Conservation (phyloP, 2,888 invertebrate genomes). For the Drosophila testacea region DNA sequence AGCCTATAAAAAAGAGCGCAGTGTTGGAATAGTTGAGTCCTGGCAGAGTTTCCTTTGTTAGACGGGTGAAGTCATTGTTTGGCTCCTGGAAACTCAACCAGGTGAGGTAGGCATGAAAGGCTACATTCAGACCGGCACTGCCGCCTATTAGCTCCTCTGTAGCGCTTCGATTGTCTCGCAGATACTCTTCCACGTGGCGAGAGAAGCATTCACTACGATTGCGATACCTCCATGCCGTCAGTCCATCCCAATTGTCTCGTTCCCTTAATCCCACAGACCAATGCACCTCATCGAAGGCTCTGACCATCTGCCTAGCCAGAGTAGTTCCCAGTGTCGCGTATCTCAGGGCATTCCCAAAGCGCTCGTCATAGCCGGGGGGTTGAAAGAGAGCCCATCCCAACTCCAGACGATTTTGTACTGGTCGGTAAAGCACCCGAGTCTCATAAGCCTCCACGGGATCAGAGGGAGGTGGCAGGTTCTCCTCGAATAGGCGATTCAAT, state of each 20-base stretch:
- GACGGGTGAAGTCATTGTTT: constrained; percentile 68
- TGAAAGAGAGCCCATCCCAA: constrained; percentile 79
- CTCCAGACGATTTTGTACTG: constrained; percentile 72
- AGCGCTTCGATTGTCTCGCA: constrained; percentile 58
- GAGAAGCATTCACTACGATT: constrained; percentile 76
- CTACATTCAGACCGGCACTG: constrained; percentile 76
- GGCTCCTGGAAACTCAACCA: constrained; percentile 78
- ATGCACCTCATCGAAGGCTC: constrained; percentile 79
- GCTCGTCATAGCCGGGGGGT: constrained; percentile 73
- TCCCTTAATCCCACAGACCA: constrained; percentile 76
- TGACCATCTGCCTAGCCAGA: constrained; percentile 70
- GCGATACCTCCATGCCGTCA: constrained; percentile 68
- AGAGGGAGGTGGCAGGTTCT: constrained; percentile 48
- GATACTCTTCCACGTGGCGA: constrained; percentile 73
- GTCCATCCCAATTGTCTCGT: constrained; percentile 71
- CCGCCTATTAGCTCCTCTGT: constrained; percentile 62
- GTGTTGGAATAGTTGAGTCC: constrained; percentile 81
- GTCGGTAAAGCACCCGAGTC: constrained; percentile 69
- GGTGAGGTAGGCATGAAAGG: constrained; percentile 80
- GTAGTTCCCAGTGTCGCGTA: constrained; percentile 75
- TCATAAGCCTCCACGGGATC: constrained; percentile 78
- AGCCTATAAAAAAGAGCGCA: constrained; percentile 81
- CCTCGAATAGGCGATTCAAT: constrained; percentile 62
- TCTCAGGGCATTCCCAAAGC: constrained; percentile 69
- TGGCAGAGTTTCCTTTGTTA: constrained; percentile 79